Evolutionary conservation across 2,797 vertebrate species (phyloP).

Genomic region (Antennarius maculatus): DNA sequence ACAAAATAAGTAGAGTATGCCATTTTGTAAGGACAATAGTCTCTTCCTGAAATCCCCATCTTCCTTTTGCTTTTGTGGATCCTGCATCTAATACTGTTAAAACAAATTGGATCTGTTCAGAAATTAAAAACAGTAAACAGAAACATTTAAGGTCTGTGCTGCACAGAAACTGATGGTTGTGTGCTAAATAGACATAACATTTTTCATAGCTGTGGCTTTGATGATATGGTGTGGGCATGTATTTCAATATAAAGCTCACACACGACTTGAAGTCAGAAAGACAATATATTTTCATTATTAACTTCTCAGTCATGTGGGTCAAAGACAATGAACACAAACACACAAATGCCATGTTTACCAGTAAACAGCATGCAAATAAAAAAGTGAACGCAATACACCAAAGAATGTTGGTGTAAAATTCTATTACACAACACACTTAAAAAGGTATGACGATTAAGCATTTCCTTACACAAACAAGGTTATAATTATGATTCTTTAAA

Average conservation of each 20-base stretch:
- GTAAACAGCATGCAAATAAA: constrained; percentile 17
- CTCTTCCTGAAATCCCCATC: background rate
- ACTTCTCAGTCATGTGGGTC: background rate
- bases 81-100: constrained; percentile 2
- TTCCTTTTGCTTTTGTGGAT: background rate
- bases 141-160: background rate
- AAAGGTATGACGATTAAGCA: background rate
- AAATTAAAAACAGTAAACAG: background rate
- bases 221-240: background rate
- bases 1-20: too few relatives aligned
- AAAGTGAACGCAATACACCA: background rate
- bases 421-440: constrained; percentile 7
- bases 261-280: background rate
- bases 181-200: background rate
- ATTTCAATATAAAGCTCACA: constrained; percentile 4
- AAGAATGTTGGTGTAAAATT: constrained; percentile 4
- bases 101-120: background rate
- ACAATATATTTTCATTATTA: background rate
- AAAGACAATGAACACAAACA: constrained; percentile 23
- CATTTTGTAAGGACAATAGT: background rate
- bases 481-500: background rate
- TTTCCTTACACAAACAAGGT: background rate
- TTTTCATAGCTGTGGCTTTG: background rate
- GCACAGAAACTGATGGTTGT: background rate
- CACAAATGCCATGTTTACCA: constrained; percentile 2